Evolutionary conservation across 2,113 vertebrate genomes (phyloP).

Genomic region (Dicentrarchus labrax): DNA sequence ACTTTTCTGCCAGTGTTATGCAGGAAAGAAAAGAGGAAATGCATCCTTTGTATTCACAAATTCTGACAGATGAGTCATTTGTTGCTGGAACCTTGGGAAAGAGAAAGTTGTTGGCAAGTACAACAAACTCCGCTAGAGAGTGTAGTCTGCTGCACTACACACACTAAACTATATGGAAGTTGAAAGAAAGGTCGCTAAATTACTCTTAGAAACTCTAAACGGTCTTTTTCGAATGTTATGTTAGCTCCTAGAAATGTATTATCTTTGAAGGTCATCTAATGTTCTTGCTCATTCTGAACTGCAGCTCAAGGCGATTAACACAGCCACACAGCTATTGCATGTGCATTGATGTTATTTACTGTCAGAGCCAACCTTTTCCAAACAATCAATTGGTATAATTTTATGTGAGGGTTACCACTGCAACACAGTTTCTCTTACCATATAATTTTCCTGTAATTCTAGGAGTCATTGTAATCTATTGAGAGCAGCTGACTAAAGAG

Average conservation of each 20-base stretch:
- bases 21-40: background rate
- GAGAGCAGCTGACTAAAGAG: slow-evolving; percentile 39
- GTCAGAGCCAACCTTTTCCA: background rate
- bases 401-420: background rate
- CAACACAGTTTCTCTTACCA: slow-evolving; percentile 28
- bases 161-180: background rate
- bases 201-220: no score
- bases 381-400: background rate
- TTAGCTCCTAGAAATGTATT: background rate
- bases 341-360: background rate
- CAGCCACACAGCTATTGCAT: background rate
- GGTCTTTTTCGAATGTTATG: background rate
- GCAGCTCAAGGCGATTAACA: background rate
- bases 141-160: background rate
- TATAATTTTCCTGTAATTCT: slow-evolving; percentile 25
- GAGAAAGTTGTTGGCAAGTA: background rate
- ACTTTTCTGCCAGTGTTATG: background rate
- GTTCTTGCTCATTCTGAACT: background rate
- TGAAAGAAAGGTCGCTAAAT: background rate
- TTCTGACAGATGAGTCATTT: background rate
- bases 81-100: background rate
- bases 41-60: background rate
- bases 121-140: background rate
- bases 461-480: slow-evolving; percentile 48
- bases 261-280: background rate